Base-by-base conservation (phyloP, 2,888 invertebrate species). In the Pachycephus smyrnensis region DNA sequence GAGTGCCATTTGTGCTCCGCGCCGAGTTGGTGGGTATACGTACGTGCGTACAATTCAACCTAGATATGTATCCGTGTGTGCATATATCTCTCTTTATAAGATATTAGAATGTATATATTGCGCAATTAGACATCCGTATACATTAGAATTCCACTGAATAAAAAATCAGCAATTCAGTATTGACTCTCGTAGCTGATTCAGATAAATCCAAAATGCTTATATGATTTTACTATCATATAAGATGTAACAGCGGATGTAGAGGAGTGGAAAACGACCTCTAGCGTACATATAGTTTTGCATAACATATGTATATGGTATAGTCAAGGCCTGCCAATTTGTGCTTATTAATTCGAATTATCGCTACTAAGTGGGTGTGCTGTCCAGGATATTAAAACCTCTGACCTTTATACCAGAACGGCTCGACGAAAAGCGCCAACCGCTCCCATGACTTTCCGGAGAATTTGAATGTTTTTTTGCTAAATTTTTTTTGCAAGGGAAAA, bases 261-360 rank as follows among this genome's bases (percentile, higher is more conserved):
- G 23, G 9, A 55, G 23, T 23, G 55, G 9, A 23, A 55, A 23
- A 15, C 23, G 55, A 23, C 55, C 55, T 55, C 23, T 23, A 23
- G 15, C 55, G 23, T 55, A 2, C 2, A 55, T 55, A 55, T 33
- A n/a, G 71, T 33, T 68, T 33, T 33, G 71, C 71, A 33, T 71
- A 33, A 33, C n/a, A 71, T 55, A 33, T 71, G 31, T 32, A 33
- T 33, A 71, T 71, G 32, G 33, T 80, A 81, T 83, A 82, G 81
- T 85, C 86, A 83, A 84, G 84, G 85, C 83, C 85, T 82, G 88
- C 82, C 90, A 91, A 91, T 91, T 91, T 89, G 87, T 85, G 85
- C 87, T 90, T 86, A 90, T 91, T 91, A 91, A 90, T 91, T 89
- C 88, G 86, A 91, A 91, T 91, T 89, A 90, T 91, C 89, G 89